Conservation (phyloP, 2,113 vertebrate genomes). For the Daubentonia madagascariensis region DNA sequence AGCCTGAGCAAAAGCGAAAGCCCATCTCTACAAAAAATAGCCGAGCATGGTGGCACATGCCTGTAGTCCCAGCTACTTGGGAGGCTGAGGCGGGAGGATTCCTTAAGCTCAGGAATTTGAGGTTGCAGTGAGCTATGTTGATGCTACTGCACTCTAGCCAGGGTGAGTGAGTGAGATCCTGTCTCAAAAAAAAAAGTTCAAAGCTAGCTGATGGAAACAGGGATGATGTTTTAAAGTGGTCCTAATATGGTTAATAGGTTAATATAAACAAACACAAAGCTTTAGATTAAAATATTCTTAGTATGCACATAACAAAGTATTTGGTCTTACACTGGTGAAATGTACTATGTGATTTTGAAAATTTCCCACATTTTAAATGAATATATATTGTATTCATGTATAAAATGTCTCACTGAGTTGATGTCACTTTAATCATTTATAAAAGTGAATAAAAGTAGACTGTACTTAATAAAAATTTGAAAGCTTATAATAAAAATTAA, state of each 20-base stretch:
- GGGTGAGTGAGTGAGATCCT: no score
- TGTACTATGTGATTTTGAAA: not conserved
- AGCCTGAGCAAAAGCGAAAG: no score
- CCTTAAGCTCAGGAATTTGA: no score
- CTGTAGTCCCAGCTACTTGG: no score
- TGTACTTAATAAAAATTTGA: not conserved
- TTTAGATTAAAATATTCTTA: not conserved
- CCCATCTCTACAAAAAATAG: no score
- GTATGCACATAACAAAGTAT: not conserved
- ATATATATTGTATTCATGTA: not conserved
- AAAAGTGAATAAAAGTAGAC: constrained; percentile 1
- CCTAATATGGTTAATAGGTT: not conserved
- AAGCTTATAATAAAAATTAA: not conserved
- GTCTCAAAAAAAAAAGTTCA: constrained; percentile 5
- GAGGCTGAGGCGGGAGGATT: no score
- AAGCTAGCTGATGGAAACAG: not conserved
- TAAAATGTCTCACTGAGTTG: not conserved
- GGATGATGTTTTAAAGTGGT: not conserved
- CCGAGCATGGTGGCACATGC: no score
- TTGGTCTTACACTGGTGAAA: not conserved
- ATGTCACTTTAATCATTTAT: not conserved
- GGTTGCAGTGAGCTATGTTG: no score
- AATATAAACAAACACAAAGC: not conserved
- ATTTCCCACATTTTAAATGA: not conserved
- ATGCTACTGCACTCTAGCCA: no score